Conservation (phyloP, 2,797 vertebrate genomes). For the Acanthurus tractus region DNA sequence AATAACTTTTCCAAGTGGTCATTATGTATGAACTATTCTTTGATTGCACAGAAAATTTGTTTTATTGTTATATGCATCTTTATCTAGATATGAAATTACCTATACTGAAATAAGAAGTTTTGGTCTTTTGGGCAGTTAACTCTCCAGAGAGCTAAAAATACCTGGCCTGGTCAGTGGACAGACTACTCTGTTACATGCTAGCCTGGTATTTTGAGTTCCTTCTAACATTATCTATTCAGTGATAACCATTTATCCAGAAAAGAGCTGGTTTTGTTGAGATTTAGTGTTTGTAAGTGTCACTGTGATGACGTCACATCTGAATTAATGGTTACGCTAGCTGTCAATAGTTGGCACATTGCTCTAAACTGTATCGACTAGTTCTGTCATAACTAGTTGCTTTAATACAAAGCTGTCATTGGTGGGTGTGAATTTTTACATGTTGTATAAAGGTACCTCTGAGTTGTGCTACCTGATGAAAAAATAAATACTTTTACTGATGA, state of each 20-base stretch:
- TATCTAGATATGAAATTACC: too few relatives aligned
- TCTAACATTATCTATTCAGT: neutral
- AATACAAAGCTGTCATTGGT: neutral
- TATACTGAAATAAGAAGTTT: too few relatives aligned
- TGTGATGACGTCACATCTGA: neutral
- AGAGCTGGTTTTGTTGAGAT: neutral
- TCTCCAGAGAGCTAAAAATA: too few relatives aligned
- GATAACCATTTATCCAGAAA: neutral
- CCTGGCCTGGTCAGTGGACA: neutral
- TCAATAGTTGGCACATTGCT: neutral
- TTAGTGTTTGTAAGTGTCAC: neutral
- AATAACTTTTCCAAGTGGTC: too few relatives aligned
- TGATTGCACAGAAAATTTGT: too few relatives aligned
- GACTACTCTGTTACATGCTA: neutral
- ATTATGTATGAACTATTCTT: too few relatives aligned
- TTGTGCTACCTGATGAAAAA: neutral
- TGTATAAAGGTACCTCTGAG: conserved; percentile 2
- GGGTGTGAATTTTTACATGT: neutral
- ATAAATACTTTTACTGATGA: neutral
- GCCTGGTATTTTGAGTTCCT: neutral
- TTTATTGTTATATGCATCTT: too few relatives aligned
- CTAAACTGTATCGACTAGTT: neutral
- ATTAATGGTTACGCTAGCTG: neutral
- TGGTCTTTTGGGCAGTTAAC: too few relatives aligned
- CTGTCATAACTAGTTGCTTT: too few relatives aligned